Evolutionary conservation across 2,888 invertebrate genomes (phyloP), one percentile per base, ranked within the genome.

Genomic region (Drosophila nr. medialis): DNA sequence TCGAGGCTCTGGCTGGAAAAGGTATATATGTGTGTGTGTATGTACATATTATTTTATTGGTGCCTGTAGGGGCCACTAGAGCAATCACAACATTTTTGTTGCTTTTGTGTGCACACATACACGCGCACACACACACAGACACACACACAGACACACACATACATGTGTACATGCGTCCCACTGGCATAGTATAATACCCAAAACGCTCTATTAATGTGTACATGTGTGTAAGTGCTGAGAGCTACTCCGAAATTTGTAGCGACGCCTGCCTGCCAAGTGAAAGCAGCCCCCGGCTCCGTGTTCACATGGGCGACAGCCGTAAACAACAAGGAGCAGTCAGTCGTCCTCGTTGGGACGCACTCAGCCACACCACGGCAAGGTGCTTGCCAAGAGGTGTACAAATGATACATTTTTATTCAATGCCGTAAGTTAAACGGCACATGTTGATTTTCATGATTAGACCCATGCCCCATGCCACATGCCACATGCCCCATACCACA

Each of bases 371-470:
- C 24, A 24, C 45, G 45, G 4, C 45, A 24, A 45, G 45, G 45
- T 45, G 45, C 21, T 45, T 45, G 45, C 45, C 45, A 45, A 24
- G 45, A 75, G 75, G 53, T 65, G 69, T 62, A 27, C 21, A 21
- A 51, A 36, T 61, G 75, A 64, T 80, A 67, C 63, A 80, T 67
- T 79, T 80, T 79, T 75, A 80, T 80, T 69, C 70, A 79, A 82
- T 59, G 69, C 69, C 80, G 67, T 72, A 75, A 64, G 79, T 72
- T 51, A 67, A 75, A 65, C 60, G 72, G 66, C 54, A 51, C 72
- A 79, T 75, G 64, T 75, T 81, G 64, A 82, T 72, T 80, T 81
- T 80, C 79, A 75, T 82, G 75, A 72, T 75, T 68, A 38, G 62
- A 10, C 66, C 5, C 34, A 34, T 13, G 34, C n/a, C n/a, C n/a